phyloP scores from a whole-genome alignment of 2,113 vertebrate species.

The Piaya cayana region DNA sequence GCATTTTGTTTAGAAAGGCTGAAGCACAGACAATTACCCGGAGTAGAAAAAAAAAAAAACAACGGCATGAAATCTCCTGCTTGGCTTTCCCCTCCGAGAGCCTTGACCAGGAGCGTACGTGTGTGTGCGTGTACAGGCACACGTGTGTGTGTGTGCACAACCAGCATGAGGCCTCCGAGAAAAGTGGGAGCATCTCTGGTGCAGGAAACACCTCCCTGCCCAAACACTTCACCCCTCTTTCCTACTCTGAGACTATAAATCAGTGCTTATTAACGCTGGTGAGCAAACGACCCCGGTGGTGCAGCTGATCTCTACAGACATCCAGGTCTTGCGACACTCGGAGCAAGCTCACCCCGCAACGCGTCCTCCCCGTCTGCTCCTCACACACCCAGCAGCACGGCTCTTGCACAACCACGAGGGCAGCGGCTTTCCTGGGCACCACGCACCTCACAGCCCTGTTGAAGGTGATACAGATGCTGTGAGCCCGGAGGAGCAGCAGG shows the following conservation, averaged over 20 bases:
- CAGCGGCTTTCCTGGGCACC: background rate
- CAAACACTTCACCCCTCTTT: background rate
- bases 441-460: fast-evolving
- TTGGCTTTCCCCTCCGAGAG: fast-evolving
- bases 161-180: fast-evolving
- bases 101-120: background rate
- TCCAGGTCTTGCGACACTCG: background rate
- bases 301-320: background rate
- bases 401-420: background rate
- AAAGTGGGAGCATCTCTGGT: background rate
- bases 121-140: too few relatives aligned
- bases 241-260: background rate
- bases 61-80: background rate
- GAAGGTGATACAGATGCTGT: fast-evolving
- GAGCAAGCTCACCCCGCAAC: fast-evolving
- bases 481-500: fast-evolving
- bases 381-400: background rate
- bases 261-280: background rate
- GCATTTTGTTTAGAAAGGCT: slow-evolving; percentile 59
- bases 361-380: background rate
- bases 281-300: background rate
- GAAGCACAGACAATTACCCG: slow-evolving; percentile 39
- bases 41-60: slow-evolving; percentile 15
- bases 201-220: background rate
- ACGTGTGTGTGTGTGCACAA: too few relatives aligned